Evolutionary conservation across 1,140 invertebrate species (phyloP), one percentile per base, ranked within the genome.

Genomic region (Sycobia sp.): DNA sequence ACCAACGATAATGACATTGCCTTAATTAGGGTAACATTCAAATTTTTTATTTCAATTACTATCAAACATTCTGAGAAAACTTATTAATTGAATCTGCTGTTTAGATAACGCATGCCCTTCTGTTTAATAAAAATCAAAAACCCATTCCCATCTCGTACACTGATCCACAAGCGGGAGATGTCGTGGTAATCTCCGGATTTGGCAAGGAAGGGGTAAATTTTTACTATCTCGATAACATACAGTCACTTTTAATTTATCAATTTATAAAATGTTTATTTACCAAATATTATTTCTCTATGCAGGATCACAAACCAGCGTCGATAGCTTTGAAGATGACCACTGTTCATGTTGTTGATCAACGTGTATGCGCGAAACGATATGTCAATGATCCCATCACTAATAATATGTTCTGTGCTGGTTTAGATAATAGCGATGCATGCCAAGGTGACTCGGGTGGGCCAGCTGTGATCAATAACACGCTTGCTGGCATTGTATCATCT

Each of bases 401-500:
- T 13, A 59, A 63, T 34, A 59, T 67, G 53, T 67, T 67, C 36
- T 67, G 66, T 38, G 66, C 66, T 2, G 66, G 66, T 27, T 34
- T 18, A 32, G 66, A 62, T 1, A 4, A 13, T 4, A 55, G 23
- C 10, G 70, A 70, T 54, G 57, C 67, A 16, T 71, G 70, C 38
- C 69, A 73, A 62, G 74, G 74, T 44, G 72, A 73, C 58, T 72
- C 68, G 14, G 71, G 70, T 56, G 72, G 72, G 18, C 69, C 70
- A 4, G 54, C 73, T 60, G 67, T 72, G 25, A 51, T 65, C 0
- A 54, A 70, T 41, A 69, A 68, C 16, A 68, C 73, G 20, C 69
- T 86, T 1, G 77, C 77, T 16, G 87, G 87, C 8, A 69, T 86
- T 9, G 80, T 83, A 5, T 84, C 84, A 18, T 86, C 83, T 77